phyloP scores from a whole-genome alignment of 2,888 invertebrate species.

The Caprella mutica region DNA sequence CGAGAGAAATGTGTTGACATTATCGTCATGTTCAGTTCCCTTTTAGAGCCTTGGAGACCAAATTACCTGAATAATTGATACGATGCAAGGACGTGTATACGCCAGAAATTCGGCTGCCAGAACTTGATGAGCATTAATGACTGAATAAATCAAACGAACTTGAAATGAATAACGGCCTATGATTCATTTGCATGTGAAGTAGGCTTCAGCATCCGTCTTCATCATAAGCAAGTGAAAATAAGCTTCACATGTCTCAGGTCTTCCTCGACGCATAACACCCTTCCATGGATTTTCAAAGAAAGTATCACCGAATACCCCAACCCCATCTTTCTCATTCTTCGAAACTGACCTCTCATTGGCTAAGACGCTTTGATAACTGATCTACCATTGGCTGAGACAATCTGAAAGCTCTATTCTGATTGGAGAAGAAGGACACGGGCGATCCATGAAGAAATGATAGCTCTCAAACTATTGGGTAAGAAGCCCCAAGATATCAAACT shows the following conservation, averaged over 20 bases:
- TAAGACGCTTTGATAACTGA: constrained; percentile 1
- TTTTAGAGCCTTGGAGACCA: constrained; percentile 6
- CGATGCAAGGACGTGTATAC: constrained; percentile 4
- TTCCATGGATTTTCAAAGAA: no score
- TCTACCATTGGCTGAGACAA: constrained; percentile 2
- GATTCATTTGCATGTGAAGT: constrained; percentile 11
- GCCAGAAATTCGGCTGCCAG: constrained; percentile 6
- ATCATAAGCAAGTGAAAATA: constrained; percentile 6
- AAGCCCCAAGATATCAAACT: constrained; percentile 1
- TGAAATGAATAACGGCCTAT: constrained; percentile 11
- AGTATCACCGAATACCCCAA: no score
- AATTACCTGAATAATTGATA: constrained; percentile 13
- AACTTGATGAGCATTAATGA: constrained; percentile 6
- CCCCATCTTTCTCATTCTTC: constrained; percentile 3
- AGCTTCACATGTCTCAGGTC: no score
- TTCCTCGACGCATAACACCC: no score
- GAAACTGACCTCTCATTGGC: not conserved
- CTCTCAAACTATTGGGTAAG: constrained; percentile 10
- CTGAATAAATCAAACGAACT: constrained; percentile 8
- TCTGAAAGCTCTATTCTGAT: constrained; percentile 1
- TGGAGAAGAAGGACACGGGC: constrained; percentile 10
- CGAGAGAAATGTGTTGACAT: constrained; percentile 4
- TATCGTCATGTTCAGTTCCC: no score
- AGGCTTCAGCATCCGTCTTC: constrained; percentile 9
- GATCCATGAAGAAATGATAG: constrained; percentile 9